Percentiles rank a stretch among this genome's conserved stretches.
phyloP scores from a whole-genome alignment of 2,113 vertebrate genomes.

The Rhinolophus sinicus region DNA sequence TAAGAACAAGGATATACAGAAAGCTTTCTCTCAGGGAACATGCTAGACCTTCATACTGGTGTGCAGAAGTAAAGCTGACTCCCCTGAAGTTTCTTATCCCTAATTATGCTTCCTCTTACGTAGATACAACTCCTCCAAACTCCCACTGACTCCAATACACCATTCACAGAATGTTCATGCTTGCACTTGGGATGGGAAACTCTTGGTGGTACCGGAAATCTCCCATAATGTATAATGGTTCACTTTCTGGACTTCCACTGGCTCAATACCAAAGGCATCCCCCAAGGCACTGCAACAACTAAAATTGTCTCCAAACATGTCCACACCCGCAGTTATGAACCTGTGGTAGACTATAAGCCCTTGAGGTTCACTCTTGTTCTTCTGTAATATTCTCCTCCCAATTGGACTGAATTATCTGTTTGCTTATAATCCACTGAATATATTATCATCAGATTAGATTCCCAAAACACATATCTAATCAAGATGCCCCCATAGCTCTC shows the following conservation, averaged over 20 bases:
- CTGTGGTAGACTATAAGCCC: background rate
- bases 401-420: background rate
- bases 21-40: background rate
- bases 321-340: background rate
- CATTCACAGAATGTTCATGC: background rate
- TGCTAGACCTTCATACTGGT: background rate
- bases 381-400: background rate
- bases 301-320: background rate
- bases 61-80: background rate
- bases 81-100: background rate
- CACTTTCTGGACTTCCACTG: background rate
- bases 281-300: background rate
- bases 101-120: background rate
- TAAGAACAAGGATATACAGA: background rate
- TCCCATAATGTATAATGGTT: background rate
- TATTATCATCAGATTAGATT: background rate
- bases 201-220: background rate
- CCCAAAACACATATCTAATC: background rate
- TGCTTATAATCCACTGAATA: background rate
- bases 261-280: background rate
- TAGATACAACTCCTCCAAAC: background rate
- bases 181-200: background rate
- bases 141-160: background rate
- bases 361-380: background rate
- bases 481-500: background rate